Percentiles rank a stretch among this genome's conserved stretches.
Conservation (phyloP, 2,113 vertebrate genomes). For the Melanocharis versteri region DNA sequence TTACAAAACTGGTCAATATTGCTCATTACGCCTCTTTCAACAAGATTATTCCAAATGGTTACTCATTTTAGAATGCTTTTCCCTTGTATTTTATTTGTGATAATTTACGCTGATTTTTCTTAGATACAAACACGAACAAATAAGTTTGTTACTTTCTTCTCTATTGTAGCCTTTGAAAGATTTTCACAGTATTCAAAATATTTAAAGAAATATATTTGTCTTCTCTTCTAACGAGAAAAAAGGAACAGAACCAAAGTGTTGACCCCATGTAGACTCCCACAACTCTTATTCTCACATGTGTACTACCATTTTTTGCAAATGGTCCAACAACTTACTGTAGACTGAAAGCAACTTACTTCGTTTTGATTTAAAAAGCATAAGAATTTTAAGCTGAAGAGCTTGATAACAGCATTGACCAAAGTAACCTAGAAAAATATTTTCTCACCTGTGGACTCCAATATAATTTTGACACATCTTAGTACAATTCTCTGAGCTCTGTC, state of each 20-base stretch:
- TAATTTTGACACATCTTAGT: background rate
- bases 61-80: background rate
- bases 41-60: background rate
- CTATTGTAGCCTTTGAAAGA: background rate
- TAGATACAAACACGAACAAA: background rate
- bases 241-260: background rate
- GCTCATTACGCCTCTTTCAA: background rate
- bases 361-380: background rate
- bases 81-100: background rate
- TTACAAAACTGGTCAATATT: background rate
- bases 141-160: background rate
- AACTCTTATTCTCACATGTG: background rate
- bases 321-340: background rate
- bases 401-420: background rate
- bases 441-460: background rate
- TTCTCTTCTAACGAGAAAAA: background rate
- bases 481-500: background rate
- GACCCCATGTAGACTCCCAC: background rate
- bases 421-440: background rate
- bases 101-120: background rate
- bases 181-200: background rate
- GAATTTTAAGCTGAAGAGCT: background rate
- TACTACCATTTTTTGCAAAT: background rate
- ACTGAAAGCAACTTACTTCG: background rate
- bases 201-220: background rate